phyloP scores from a whole-genome alignment of 2,888 invertebrate genomes.

The Cynaeus angustus region DNA sequence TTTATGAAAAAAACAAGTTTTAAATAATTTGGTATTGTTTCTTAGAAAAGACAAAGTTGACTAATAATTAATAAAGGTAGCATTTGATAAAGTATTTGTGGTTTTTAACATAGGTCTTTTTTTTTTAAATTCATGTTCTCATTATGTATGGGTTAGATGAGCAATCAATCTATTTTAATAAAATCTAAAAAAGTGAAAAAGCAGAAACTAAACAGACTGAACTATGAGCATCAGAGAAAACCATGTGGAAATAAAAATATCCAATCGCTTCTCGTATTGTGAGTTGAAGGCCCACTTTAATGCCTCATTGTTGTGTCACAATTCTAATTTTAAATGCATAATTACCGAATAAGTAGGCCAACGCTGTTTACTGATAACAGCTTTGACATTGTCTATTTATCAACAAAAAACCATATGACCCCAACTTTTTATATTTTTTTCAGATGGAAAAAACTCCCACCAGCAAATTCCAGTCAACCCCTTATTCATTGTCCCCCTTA shows the following conservation, averaged over 20 bases:
- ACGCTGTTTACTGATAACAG: slow-evolving; percentile 31
- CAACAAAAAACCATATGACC: background rate
- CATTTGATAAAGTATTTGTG: too few relatives aligned
- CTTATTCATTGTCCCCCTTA: slow-evolving; percentile 96
- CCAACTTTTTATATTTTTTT: slow-evolving; percentile 7
- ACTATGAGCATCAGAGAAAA: background rate
- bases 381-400: slow-evolving; percentile 36
- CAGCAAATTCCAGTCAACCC: slow-evolving; percentile 82
- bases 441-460: slow-evolving; percentile 49
- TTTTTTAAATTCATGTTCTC: too few relatives aligned
- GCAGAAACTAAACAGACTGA: too few relatives aligned
- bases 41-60: too few relatives aligned
- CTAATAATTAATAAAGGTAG: too few relatives aligned
- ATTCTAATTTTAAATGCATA: slow-evolving; percentile 17
- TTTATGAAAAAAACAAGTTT: too few relatives aligned
- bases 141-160: too few relatives aligned
- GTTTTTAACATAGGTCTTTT: too few relatives aligned
- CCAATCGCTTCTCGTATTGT: background rate
- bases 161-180: too few relatives aligned
- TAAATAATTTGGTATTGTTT: too few relatives aligned
- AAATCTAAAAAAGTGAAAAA: too few relatives aligned
- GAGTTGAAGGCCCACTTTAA: slow-evolving; percentile 4
- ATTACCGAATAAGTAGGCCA: slow-evolving; percentile 25
- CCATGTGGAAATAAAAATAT: too few relatives aligned
- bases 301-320: slow-evolving; percentile 11